phyloP scores from a whole-genome alignment of 2,888 invertebrate species.

The Xestia c-nigrum region DNA sequence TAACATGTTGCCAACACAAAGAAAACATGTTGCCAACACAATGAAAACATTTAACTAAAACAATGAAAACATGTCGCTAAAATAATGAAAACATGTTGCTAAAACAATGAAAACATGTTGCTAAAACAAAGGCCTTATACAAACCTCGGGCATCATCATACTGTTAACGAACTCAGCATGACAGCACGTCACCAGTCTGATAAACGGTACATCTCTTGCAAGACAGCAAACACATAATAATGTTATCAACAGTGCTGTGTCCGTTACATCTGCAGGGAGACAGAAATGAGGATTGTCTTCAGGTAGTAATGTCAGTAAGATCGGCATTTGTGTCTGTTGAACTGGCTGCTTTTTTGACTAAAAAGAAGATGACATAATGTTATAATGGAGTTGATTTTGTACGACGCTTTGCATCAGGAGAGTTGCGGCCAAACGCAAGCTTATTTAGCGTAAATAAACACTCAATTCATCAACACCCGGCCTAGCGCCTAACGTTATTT shows the following conservation, averaged over 20 bases:
- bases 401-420: too few species aligned
- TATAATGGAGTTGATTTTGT: not conserved
- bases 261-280: not conserved
- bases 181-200: slow-evolving; percentile 61
- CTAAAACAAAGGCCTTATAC: not conserved
- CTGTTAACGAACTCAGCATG: slow-evolving; percentile 65
- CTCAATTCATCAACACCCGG: too few species aligned
- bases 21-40: too few species aligned
- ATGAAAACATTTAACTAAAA: too few species aligned
- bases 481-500: too few species aligned
- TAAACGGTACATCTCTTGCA: slow-evolving; percentile 49
- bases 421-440: too few species aligned
- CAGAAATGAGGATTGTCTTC: not conserved
- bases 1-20: too few species aligned
- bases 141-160: slow-evolving; percentile 62
- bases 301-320: not conserved
- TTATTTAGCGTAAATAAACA: too few species aligned
- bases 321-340: not conserved
- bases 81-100: too few species aligned
- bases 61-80: too few species aligned
- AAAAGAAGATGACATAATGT: not conserved
- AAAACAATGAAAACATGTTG: too few species aligned
- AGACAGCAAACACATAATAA: slow-evolving; percentile 71
- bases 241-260: not conserved
- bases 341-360: not conserved